Percentiles rank a stretch among this genome's conserved stretches.
phyloP scores from a whole-genome alignment of 2,797 vertebrate genomes.

The Botia kubotai region DNA sequence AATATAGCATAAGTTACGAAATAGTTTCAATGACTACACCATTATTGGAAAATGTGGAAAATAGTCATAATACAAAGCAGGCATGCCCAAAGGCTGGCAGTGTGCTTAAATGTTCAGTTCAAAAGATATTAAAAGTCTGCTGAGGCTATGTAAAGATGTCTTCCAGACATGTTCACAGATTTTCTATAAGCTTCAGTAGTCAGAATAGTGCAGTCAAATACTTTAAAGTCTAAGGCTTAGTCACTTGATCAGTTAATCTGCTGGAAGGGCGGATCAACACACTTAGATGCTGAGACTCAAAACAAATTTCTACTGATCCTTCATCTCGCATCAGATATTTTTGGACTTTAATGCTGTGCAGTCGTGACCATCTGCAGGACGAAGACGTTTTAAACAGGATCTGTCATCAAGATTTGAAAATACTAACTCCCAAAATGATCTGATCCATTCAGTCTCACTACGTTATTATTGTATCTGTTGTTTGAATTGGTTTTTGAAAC shows the following conservation, averaged over 20 bases:
- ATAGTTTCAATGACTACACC: too few relatives aligned
- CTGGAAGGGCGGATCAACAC: slow-evolving; percentile 18
- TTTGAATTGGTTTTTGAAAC: not conserved
- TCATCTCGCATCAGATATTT: slow-evolving; percentile 5
- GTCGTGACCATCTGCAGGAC: slow-evolving; percentile 2
- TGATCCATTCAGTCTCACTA: not conserved
- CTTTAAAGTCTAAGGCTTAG: slow-evolving; percentile 25
- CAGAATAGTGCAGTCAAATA: slow-evolving; percentile 22
- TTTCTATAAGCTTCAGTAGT: slow-evolving; percentile 30
- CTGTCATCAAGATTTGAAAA: slow-evolving; percentile 1
- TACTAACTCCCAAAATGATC: not conserved
- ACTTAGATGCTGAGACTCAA: slow-evolving; percentile 11
- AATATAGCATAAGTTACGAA: too few relatives aligned
- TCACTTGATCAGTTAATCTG: slow-evolving; percentile 34
- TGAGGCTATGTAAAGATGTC: slow-evolving; percentile 8
- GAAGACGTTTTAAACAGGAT: not conserved
- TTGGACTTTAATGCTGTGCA: not conserved
- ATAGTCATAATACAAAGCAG: not conserved
- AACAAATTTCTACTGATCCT: slow-evolving; percentile 10
- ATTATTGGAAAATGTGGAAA: too few relatives aligned
- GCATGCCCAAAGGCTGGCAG: not conserved
- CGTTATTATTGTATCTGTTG: not conserved
- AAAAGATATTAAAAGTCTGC: slow-evolving; percentile 12
- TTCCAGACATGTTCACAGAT: slow-evolving; percentile 14
- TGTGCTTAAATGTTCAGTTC: not conserved